Base-by-base conservation (phyloP, 2,797 vertebrate genomes). In the Pitangus sulphuratus region DNA sequence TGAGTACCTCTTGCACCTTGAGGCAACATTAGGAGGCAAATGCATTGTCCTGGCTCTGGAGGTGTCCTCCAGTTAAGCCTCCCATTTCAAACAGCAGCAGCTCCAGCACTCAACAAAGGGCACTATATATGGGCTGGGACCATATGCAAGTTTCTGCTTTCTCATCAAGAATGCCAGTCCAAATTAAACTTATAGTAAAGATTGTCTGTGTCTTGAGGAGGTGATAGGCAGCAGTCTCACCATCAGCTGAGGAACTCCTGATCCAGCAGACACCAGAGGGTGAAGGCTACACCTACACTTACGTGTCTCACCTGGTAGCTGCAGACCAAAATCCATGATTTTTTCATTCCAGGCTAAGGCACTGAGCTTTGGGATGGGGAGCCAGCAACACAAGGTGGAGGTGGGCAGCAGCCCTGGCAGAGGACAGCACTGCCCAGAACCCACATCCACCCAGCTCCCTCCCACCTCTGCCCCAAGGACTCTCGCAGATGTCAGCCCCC, bases 361-460 rank as follows among this genome's bases (percentile, higher is more conserved):
- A 1, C 48, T 53, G 64, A 61, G 60, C 40, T 89, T 58, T 60
- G 81, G 40, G 56, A 56, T 0, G 0, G 68, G 19, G 44, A 83
- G 15, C 20, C 2, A 6, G 33, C 0, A 4, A 25, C 1, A 4
- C 12, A 17, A 35, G 13, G 9, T 4, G 33, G 53, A 90, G 40
- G 35, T 4, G 31, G 44, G 48, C 75, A 77, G 64, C 53, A 64
- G 60, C 22, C 37, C 40, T 74, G 64, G 37, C 60, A 66, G 85
- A 48, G 22, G 22, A 87, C 37, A 16, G 45, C 71, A 30, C 44
- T 74, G 56, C 44, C 39, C 2, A 1, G 56, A 39, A 42, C 42
- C 68, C 51, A 31, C 6, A 56, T 25, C 17, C 1, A 2, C 37
- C 48, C 1, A 0, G 31, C 42, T 66, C 28, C 60, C 75, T 89